Base-by-base conservation (phyloP, 2,888 invertebrate genomes). In the Drosophila fungiperda region DNA sequence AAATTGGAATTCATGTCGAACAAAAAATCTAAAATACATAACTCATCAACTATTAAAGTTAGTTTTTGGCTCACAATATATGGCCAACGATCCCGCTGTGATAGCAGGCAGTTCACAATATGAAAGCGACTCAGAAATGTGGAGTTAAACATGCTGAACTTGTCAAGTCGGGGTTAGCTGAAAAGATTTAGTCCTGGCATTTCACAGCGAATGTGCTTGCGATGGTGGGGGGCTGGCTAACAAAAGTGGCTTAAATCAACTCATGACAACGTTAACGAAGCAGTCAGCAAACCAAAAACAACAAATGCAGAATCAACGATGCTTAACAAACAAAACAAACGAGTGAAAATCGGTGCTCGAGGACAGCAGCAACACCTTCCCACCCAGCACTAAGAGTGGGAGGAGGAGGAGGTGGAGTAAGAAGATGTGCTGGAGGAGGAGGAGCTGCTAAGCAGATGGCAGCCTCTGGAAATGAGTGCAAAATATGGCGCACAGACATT, bases 201-300 rank as follows among this genome's bases (percentile, higher is more conserved):
- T 67, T 69, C 45, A 33, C 45, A 45, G 53, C 29, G 53, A 17
- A 26, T 36, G 15, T 26, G 49, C 42, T 48, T 4, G 12, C 3
- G 36, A 0, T 11, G 17, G 36, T 4, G 1, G 29, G 61, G 15
- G 33, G 15, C 15, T 53, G 61, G 82, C 62, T 42, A 68, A 83
- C 80, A 83, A 84, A 82, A 76, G 86, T 87, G 78, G 85, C 88
- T 82, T 87, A 89, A 87, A 87, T 87, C 90, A 89, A 85, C 79
- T 72, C 69, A 76, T 87, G 87, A 87, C 86, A 83, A 79, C 73
- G 76, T 88, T 89, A 89, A 89, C 90, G 89, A 90, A 89, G 90
- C 76, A 84, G 89, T 89, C 90, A 85, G 76, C 79, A 59, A 72
- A 68, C 69, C 68, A 65, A 68, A 50, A 45, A 8, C 45, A 45